Conservation (phyloP, 2,113 vertebrate species). For the Tragulus kanchil region DNA sequence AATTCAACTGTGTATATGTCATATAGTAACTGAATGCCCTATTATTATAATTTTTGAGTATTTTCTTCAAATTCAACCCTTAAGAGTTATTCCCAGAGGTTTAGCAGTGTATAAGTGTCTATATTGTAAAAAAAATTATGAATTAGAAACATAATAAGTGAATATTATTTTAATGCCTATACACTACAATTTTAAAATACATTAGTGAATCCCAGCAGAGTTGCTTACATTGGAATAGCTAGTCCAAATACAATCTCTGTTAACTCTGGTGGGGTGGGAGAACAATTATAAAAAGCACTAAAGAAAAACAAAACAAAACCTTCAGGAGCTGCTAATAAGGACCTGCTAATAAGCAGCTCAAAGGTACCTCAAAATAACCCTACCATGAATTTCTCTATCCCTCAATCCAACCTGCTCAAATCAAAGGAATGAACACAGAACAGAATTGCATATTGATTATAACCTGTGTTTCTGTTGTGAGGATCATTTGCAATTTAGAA, state of each 20-base stretch:
- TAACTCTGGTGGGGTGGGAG: background rate
- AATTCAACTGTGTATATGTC: background rate
- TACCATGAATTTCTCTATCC: background rate
- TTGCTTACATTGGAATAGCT: background rate
- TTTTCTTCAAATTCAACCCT: background rate
- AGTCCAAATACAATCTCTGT: background rate
- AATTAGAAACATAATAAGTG: conserved; percentile 30
- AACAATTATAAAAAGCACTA: background rate
- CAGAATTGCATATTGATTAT: conserved; percentile 61
- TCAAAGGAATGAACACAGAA: conserved; percentile 62
- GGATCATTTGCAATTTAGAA: too few species aligned
- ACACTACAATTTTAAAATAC: background rate
- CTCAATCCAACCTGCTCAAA: background rate
- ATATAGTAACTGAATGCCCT: background rate
- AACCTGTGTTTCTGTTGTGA: conserved; percentile 53
- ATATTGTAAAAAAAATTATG: background rate
- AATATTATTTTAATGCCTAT: background rate
- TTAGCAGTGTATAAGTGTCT: background rate
- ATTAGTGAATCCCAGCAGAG: background rate
- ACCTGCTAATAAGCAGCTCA: conserved; percentile 70
- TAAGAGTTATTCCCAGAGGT: background rate
- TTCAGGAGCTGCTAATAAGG: conserved; percentile 54
- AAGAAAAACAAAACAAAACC: background rate
- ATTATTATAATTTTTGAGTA: background rate
- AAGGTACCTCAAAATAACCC: conserved; percentile 17